These are phyloP conservation scores for Mnemiopsis leidyi DNA, from an alignment of 37 sponge, comb jelly and placozoan genomes.

Conservation along the genomic window DNA sequence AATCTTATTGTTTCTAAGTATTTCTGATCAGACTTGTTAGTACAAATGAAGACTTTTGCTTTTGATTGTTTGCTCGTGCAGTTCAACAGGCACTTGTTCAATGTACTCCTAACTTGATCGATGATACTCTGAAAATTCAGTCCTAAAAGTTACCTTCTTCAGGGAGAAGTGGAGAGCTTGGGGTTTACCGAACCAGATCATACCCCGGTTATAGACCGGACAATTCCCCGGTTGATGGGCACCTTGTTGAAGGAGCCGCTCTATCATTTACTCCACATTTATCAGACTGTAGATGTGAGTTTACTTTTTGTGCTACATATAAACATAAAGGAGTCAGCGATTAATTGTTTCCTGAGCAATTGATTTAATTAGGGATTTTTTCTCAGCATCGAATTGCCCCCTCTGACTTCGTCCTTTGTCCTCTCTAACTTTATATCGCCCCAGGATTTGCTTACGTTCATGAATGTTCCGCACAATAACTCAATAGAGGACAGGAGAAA, in stretches of 20 bases:
- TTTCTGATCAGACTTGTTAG: too few relatives aligned
- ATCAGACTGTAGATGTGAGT: slow-evolving; percentile 36
- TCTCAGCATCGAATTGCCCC: too few relatives aligned
- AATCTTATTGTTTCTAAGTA: too few relatives aligned
- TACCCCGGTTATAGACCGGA: neutral
- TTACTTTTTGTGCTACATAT: too few relatives aligned
- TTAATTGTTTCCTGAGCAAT: too few relatives aligned
- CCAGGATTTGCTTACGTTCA: slow-evolving; percentile 16
- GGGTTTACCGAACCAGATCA: neutral
- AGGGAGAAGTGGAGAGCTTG: neutral
- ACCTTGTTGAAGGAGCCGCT: slow-evolving; percentile 7
- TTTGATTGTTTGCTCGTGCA: too few relatives aligned
- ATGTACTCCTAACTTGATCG: neutral
- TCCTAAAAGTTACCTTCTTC: neutral
- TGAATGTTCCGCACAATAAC: neutral
- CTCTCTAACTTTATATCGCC: neutral
- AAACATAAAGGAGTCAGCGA: too few relatives aligned
- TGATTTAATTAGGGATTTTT: too few relatives aligned
- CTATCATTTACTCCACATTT: neutral
- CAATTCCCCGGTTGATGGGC: neutral
- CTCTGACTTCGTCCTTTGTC: neutral
- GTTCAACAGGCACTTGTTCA: too few relatives aligned
- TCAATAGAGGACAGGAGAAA: neutral
- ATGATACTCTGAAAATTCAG: too few relatives aligned
- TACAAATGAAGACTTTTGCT: too few relatives aligned